These are phyloP conservation scores for Lordiphosa fenestrarum DNA, from an alignment of 2,888 invertebrate species.

Conservation along the genomic window DNA sequence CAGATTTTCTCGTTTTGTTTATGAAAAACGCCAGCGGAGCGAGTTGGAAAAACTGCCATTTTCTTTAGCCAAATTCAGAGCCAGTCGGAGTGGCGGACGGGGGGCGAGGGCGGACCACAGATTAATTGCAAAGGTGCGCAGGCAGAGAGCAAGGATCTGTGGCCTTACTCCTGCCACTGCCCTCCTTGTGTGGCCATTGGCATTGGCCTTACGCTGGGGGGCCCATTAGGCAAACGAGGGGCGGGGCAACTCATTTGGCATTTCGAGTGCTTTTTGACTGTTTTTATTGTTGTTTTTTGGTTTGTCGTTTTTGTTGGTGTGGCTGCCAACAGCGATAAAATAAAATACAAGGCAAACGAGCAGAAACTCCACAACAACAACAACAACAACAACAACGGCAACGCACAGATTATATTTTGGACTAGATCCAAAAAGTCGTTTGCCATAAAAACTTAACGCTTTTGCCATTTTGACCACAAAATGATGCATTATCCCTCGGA, in stretches of 20 bases:
- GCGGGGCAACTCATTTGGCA: slow-evolving; percentile 66
- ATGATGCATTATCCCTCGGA: slow-evolving; percentile 62
- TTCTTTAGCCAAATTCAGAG: slow-evolving; percentile 44
- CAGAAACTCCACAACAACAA: slow-evolving; percentile 41
- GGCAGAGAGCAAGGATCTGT: slow-evolving; percentile 3
- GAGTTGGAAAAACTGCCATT: slow-evolving; percentile 27
- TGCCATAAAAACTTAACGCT: slow-evolving; percentile 74
- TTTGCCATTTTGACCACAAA: slow-evolving; percentile 74
- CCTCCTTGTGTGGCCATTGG: neutral
- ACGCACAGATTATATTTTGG: slow-evolving; percentile 40
- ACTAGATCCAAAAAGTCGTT: slow-evolving; percentile 71
- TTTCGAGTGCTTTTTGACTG: slow-evolving; percentile 75
- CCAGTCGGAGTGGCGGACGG: slow-evolving; percentile 19
- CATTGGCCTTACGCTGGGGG: slow-evolving; percentile 34
- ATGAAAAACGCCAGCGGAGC: slow-evolving; percentile 50
- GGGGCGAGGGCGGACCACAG: slow-evolving; percentile 41
- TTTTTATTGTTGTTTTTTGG: slow-evolving; percentile 64
- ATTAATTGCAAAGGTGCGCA: slow-evolving; percentile 71
- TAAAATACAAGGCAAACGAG: slow-evolving; percentile 69
- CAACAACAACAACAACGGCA: slow-evolving; percentile 12
- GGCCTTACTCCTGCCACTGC: no score
- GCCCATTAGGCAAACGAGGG: slow-evolving; percentile 66
- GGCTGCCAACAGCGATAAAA: slow-evolving; percentile 71
- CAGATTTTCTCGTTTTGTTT: slow-evolving; percentile 72
- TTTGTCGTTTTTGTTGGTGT: slow-evolving; percentile 20